Evolutionary conservation across 2,113 vertebrate genomes (phyloP).

Genomic region (Gymnogyps californianus): DNA sequence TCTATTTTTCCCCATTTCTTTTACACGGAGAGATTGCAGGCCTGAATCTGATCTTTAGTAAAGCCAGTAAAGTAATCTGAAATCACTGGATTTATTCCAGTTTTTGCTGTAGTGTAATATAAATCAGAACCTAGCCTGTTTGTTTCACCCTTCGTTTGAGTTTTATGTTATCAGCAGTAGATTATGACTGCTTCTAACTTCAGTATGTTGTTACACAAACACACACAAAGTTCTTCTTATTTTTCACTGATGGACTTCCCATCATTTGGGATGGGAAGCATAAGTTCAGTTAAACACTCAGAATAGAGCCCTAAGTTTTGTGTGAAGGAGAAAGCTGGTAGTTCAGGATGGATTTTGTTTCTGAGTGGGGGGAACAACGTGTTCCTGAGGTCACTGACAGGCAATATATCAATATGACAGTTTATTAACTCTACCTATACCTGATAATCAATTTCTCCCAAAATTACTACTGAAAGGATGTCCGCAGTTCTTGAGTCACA

Average conservation of each 20-base stretch:
- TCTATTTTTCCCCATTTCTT: constrained; percentile 26
- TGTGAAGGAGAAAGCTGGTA: not conserved
- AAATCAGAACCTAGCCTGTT: not conserved
- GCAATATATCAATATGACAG: not conserved
- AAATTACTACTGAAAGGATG: not conserved
- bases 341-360: not conserved
- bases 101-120: not conserved
- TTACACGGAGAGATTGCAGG: not conserved
- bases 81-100: constrained; percentile 22
- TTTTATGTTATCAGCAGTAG: not conserved
- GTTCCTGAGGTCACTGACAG: not conserved
- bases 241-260: not conserved
- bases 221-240: not conserved
- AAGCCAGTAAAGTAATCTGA: constrained; percentile 19
- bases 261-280: not conserved
- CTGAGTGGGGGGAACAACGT: not conserved
- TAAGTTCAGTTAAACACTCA: not conserved
- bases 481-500: not conserved
- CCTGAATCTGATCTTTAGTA: constrained; percentile 39
- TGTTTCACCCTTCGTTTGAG: not conserved
- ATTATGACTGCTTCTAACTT: not conserved
- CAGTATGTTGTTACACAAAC: not conserved
- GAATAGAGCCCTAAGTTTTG: not conserved
- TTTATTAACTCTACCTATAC: not conserved
- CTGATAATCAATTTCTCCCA: not conserved